Percentiles rank a stretch among this genome's conserved stretches.
Evolutionary conservation across 2,113 vertebrate species (phyloP).

Genomic region (Tursiops truncatus): DNA sequence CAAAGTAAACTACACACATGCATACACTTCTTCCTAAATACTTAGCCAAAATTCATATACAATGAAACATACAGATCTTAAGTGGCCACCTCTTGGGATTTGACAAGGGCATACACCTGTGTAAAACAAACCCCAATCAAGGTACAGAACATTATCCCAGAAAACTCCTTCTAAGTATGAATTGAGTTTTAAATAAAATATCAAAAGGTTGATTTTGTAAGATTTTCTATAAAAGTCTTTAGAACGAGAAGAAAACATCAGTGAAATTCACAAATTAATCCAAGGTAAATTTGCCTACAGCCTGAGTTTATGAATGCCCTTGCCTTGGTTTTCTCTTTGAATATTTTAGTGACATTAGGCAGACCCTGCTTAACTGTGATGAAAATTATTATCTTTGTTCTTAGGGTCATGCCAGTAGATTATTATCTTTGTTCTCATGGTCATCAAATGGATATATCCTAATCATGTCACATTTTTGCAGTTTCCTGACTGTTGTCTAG

Average conservation of each 20-base stretch:
- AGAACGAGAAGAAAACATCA: neutral
- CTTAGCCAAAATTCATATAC: neutral
- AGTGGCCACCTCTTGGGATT: neutral
- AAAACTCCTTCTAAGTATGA: neutral
- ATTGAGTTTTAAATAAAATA: neutral
- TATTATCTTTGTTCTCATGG: neutral
- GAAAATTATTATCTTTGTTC: neutral
- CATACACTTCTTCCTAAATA: neutral
- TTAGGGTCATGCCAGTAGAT: too few relatives aligned
- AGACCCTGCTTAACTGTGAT: neutral
- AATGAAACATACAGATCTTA: neutral
- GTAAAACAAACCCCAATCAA: neutral
- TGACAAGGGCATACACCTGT: neutral
- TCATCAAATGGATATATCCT: neutral
- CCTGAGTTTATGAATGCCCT: neutral
- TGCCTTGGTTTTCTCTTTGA: neutral
- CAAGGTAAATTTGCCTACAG: neutral
- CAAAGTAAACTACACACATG: neutral
- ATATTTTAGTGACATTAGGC: neutral
- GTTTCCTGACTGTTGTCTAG: neutral
- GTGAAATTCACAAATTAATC: neutral
- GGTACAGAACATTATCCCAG: neutral
- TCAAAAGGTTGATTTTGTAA: neutral
- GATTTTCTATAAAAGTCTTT: slow-evolving; percentile 7
- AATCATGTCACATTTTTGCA: neutral